Evolutionary conservation across 2,113 vertebrate genomes (phyloP).

Genomic region (Mixornis gularis): DNA sequence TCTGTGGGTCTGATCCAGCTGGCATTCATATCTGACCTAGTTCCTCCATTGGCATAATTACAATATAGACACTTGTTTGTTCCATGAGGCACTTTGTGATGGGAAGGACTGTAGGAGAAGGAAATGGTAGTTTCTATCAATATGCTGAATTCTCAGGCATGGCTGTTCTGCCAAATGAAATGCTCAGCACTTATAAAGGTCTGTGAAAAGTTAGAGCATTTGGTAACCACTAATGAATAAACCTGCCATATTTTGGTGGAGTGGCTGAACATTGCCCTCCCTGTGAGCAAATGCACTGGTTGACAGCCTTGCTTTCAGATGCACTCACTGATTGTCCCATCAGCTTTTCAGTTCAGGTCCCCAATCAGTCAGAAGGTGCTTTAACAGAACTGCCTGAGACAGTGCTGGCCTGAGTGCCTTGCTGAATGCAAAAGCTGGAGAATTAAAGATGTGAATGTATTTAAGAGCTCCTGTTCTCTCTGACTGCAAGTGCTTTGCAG

Average conservation of each 20-base stretch:
- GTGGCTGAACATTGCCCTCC: background rate
- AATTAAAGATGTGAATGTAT: background rate
- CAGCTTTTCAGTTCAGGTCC: background rate
- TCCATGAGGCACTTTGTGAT: background rate
- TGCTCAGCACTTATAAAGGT: background rate
- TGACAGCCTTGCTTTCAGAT: background rate
- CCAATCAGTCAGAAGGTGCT: background rate
- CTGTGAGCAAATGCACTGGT: background rate
- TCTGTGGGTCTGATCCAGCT: background rate
- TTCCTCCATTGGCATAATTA: background rate
- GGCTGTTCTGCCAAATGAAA: constrained; percentile 7
- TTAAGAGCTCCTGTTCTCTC: background rate
- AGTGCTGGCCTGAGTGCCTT: background rate
- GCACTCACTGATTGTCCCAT: background rate
- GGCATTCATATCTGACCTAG: background rate
- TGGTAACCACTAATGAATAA: constrained; percentile 25
- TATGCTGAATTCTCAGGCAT: constrained; percentile 17
- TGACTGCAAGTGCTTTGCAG: background rate
- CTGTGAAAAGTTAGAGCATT: constrained; percentile 12
- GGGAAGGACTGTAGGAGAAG: background rate
- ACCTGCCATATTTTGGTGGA: background rate
- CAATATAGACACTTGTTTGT: background rate
- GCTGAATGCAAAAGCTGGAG: background rate
- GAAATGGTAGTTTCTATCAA: background rate
- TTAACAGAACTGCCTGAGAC: background rate